Conservation (phyloP, 2,113 vertebrate species). For the Cheilinus undulatus region DNA sequence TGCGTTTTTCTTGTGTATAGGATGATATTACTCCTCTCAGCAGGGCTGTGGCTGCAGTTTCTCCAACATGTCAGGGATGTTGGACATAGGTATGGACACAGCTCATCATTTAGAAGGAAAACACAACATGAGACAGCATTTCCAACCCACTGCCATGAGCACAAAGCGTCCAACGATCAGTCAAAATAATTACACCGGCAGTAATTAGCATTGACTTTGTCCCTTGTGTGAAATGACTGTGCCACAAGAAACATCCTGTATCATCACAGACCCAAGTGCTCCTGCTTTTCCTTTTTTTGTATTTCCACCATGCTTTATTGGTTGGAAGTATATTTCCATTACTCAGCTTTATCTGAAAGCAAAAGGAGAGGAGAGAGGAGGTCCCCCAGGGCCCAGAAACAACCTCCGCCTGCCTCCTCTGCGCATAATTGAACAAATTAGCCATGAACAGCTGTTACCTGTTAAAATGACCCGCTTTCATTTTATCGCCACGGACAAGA, state of each 20-base stretch:
- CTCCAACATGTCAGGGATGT: slow-evolving; percentile 2
- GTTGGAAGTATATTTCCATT: slow-evolving; percentile 63
- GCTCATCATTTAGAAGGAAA: slow-evolving; percentile 15
- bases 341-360: slow-evolving; percentile 47
- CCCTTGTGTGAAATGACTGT: slow-evolving; percentile 18
- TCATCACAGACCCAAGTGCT: slow-evolving; percentile 16
- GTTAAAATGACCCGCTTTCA: slow-evolving; percentile 85
- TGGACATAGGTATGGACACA: background rate
- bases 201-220: slow-evolving; percentile 30
- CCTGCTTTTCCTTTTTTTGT: slow-evolving; percentile 14
- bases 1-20: slow-evolving; percentile 37
- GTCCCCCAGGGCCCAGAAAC: slow-evolving; percentile 68
- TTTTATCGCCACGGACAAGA: slow-evolving; percentile 82
- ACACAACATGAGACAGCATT: slow-evolving; percentile 1
- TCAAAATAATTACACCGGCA: slow-evolving; percentile 28
- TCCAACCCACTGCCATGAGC: background rate
- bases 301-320: slow-evolving; percentile 8
- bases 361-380: slow-evolving; percentile 32
- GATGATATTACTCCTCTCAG: slow-evolving; percentile 26
- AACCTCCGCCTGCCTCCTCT: slow-evolving; percentile 75
- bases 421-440: slow-evolving; percentile 86
- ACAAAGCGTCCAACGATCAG: slow-evolving; percentile 15
- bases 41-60: slow-evolving; percentile 21
- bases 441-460: slow-evolving; percentile 84
- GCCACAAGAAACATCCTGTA: slow-evolving; percentile 9